Evolutionary conservation across 2,113 vertebrate species (phyloP).

Genomic region (Parotia lawesii): DNA sequence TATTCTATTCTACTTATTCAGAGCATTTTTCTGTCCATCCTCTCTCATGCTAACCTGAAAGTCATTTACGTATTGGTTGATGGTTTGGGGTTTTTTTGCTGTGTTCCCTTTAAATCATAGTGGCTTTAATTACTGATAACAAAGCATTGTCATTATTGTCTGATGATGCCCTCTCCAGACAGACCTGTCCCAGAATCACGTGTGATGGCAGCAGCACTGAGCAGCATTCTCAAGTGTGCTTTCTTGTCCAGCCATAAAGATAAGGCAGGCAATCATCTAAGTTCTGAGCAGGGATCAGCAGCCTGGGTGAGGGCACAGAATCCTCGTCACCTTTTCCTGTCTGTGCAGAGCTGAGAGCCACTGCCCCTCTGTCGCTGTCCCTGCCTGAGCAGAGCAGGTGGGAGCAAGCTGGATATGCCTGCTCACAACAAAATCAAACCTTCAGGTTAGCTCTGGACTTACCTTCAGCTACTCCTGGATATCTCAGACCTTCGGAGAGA

Average conservation of each 20-base stretch:
- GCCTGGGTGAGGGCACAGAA: not conserved
- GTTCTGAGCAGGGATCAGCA: not conserved
- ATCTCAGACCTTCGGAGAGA: not conserved
- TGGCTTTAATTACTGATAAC: not conserved
- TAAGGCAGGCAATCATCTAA: not conserved
- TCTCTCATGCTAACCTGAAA: not conserved
- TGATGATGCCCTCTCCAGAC: fast-evolving
- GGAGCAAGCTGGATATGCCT: not conserved
- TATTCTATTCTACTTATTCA: not conserved
- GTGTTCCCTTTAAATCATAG: not conserved
- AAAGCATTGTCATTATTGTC: not conserved
- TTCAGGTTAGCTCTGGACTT: not conserved
- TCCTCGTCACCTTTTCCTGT: not conserved
- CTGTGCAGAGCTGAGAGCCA: not conserved
- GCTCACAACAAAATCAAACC: not conserved
- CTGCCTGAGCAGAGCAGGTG: not conserved
- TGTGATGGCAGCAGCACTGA: not conserved
- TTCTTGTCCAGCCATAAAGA: not conserved
- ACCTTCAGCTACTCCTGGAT: not conserved
- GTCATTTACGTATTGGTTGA: not conserved
- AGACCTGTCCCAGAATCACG: fast-evolving
- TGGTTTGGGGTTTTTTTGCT: not conserved
- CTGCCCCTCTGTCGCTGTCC: not conserved
- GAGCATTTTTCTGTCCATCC: not conserved
- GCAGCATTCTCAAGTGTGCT: not conserved